Percentiles rank a stretch among this genome's conserved stretches.
Evolutionary conservation across 1,140 invertebrate species (phyloP).

Genomic region (Psix sp.): DNA sequence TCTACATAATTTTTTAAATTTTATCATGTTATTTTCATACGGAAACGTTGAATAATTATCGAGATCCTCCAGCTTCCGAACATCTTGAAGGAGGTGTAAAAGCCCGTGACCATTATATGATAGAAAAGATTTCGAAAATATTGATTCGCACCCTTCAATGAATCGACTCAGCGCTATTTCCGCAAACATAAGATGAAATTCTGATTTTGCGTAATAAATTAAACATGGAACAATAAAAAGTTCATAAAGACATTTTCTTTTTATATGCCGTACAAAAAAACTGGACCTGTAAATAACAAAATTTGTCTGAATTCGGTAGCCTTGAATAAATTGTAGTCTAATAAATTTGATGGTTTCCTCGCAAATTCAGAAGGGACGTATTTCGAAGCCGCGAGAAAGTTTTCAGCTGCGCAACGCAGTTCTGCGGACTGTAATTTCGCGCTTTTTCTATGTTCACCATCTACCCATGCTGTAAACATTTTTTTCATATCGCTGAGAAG

Average conservation of each 20-base stretch:
- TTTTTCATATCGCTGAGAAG: conserved; percentile 7
- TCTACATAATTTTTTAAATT: conserved; percentile 11
- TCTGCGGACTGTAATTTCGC: not conserved
- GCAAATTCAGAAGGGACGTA: conserved; percentile 17
- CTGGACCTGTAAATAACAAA: conserved; percentile 4
- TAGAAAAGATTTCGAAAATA: conserved; percentile 17
- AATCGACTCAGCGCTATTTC: conserved; percentile 8
- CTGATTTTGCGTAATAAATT: conserved; percentile 15
- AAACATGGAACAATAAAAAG: conserved; percentile 21
- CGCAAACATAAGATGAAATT: conserved; percentile 14
- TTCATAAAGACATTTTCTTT: conserved; percentile 5
- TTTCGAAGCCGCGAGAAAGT: conserved; percentile 1
- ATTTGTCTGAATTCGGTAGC: conserved; percentile 19
- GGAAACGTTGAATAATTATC: conserved; percentile 16
- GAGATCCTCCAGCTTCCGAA: not conserved
- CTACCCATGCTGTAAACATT: conserved; percentile 4
- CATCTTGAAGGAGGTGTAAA: conserved; percentile 22
- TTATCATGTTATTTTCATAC: conserved; percentile 20
- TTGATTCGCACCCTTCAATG: conserved; percentile 1
- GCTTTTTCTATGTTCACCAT: not conserved
- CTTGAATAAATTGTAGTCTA: conserved; percentile 8
- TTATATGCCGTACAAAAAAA: conserved; percentile 8
- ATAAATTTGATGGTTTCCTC: not conserved
- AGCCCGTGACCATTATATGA: conserved; percentile 17
- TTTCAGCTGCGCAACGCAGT: not conserved